phyloP scores from a whole-genome alignment of 2,113 vertebrate genomes.

The Sarotherodon lohbergeri region DNA sequence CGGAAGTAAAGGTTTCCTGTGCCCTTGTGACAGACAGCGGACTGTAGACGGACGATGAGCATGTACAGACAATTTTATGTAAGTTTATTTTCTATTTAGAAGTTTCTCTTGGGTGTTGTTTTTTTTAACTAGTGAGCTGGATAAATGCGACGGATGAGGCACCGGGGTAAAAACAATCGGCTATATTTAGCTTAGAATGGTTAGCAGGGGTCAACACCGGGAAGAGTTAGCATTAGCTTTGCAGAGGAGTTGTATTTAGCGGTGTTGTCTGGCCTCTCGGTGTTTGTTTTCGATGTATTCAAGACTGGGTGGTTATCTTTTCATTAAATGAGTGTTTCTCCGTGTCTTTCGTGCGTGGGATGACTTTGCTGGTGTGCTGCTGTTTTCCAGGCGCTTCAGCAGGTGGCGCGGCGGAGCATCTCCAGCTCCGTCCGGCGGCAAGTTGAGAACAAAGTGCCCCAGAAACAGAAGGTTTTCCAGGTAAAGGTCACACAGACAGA shows the following conservation, averaged over 20 bases:
- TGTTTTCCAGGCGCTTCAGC: constrained; percentile 73
- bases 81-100: not conserved
- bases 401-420: constrained; percentile 77
- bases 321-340: too few relatives aligned
- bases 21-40: constrained; percentile 38
- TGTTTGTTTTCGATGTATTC: not conserved
- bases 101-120: accelerated
- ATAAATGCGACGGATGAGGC: not conserved
- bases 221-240: constrained; percentile 4
- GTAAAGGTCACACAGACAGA: constrained; percentile 56
- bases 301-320: not conserved
- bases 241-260: not conserved
- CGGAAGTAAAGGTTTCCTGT: constrained; percentile 26
- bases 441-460: constrained; percentile 75
- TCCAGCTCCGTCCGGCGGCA: constrained; percentile 75
- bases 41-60: not conserved
- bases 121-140: too few relatives aligned
- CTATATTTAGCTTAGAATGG: not conserved
- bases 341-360: accelerated
- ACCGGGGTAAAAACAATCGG: accelerated
- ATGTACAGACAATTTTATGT: constrained; percentile 54
- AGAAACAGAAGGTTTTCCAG: constrained; percentile 90
- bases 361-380: not conserved
- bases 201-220: constrained; percentile 20
- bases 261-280: not conserved